Conservation (phyloP, 2,888 invertebrate species). For the Zeuzera pyrina region DNA sequence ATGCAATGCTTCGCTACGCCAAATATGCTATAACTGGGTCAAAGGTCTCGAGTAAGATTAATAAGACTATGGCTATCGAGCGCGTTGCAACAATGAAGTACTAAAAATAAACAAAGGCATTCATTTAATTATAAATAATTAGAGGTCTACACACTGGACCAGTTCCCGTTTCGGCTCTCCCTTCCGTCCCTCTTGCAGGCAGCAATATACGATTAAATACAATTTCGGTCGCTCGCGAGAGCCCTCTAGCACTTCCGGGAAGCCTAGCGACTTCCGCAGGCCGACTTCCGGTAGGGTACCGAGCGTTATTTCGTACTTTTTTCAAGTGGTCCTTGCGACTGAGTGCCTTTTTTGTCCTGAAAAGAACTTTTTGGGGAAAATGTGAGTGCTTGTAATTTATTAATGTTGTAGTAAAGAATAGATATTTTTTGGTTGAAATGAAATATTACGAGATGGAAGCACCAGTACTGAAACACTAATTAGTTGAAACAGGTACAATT, state of each 20-base stretch:
- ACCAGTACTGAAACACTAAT: too few species aligned
- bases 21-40: too few species aligned
- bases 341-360: conserved; percentile 50
- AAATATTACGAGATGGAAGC: too few species aligned
- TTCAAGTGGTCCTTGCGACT: conserved; percentile 40
- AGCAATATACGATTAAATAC: conserved; percentile 53
- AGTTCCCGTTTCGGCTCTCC: conserved; percentile 14
- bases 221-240: conserved; percentile 53
- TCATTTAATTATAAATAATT: conserved; percentile 34
- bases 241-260: conserved; percentile 64
- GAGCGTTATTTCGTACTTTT: conserved; percentile 53
- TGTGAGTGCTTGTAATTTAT: too few species aligned
- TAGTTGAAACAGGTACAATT: too few species aligned
- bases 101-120: conserved; percentile 25
- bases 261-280: conserved; percentile 62
- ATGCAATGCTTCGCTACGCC: too few species aligned
- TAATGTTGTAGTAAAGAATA: too few species aligned
- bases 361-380: conserved; percentile 36
- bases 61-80: too few species aligned
- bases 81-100: too few species aligned
- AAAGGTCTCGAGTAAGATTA: too few species aligned
- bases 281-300: conserved; percentile 59
- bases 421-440: too few species aligned
- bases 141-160: conserved; percentile 18
- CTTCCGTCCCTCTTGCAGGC: conserved; percentile 15